These are phyloP conservation scores for Brenthis hecate DNA, from an alignment of 2,888 invertebrate genomes.

Conservation along the genomic window DNA sequence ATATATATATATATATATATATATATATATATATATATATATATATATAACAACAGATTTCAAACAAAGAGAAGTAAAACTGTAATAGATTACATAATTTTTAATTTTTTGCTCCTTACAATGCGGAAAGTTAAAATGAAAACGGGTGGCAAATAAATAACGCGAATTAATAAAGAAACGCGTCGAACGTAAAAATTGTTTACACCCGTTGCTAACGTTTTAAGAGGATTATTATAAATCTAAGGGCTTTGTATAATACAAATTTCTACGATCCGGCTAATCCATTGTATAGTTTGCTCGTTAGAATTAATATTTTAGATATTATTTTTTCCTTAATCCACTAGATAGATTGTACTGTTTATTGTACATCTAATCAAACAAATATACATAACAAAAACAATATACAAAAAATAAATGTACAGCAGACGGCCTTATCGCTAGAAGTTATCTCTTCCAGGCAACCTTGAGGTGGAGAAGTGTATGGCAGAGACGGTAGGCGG, in stretches of 20 bases:
- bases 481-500: too few relatives aligned
- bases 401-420: too few relatives aligned
- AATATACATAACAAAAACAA: too few relatives aligned
- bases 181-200: slow-evolving; percentile 39
- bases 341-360: too few relatives aligned
- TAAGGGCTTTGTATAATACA: slow-evolving; percentile 5
- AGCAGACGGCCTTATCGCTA: too few relatives aligned
- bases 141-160: slow-evolving; percentile 32
- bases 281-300: slow-evolving; percentile 1
- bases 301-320: not conserved
- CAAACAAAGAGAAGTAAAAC: too few relatives aligned
- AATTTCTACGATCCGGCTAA: not conserved
- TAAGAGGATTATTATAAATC: slow-evolving; percentile 26
- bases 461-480: too few relatives aligned
- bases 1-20: too few relatives aligned
- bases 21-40: too few relatives aligned
- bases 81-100: not conserved
- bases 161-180: slow-evolving; percentile 38
- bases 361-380: too few relatives aligned
- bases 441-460: too few relatives aligned
- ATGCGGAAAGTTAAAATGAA: slow-evolving; percentile 28
- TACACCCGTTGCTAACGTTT: slow-evolving; percentile 22
- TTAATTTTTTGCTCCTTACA: not conserved
- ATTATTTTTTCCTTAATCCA: not conserved
- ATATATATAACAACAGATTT: too few relatives aligned